A percentile compares a stretch with the other conserved stretches of the same genome.
Conservation (phyloP, 2,113 vertebrate species). For the Crotalus viridis region DNA sequence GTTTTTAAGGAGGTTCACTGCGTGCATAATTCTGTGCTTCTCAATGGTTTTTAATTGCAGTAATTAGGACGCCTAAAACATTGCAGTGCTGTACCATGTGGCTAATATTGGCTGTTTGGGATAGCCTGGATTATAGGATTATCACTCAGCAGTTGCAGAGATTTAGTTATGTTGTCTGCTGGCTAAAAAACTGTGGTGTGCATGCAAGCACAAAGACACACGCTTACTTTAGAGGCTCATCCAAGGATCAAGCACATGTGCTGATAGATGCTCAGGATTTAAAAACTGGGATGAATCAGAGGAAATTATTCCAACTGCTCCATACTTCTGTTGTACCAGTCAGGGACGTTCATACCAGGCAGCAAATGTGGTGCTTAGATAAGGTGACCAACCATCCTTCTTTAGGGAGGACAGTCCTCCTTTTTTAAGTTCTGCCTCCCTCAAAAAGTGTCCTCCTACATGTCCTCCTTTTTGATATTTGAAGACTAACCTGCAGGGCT, state of each 20-base stretch:
- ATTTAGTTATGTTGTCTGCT: conserved; percentile 54
- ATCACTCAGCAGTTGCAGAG: conserved; percentile 28
- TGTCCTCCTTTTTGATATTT: too few relatives aligned
- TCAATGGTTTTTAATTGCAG: conserved; percentile 57
- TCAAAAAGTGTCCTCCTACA: too few relatives aligned
- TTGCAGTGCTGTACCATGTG: conserved; percentile 50
- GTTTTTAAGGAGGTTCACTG: conserved; percentile 53
- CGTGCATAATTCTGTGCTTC: conserved; percentile 56
- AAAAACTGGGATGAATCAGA: conserved; percentile 55
- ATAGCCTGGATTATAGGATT: conserved; percentile 47
- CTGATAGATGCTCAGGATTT: conserved; percentile 54
- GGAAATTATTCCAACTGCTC: conserved; percentile 48
- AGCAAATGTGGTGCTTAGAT: background rate
- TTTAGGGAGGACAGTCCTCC: too few relatives aligned
- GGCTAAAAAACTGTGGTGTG: conserved; percentile 38
- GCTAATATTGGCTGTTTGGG: conserved; percentile 50
- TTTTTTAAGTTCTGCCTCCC: too few relatives aligned
- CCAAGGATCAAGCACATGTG: conserved; percentile 65
- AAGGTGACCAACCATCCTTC: too few relatives aligned
- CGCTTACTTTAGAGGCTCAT: conserved; percentile 55
- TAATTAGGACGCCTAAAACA: conserved; percentile 62
- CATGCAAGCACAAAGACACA: background rate
- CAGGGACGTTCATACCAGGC: conserved; percentile 44
- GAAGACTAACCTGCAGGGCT: too few relatives aligned
- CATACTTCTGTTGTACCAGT: conserved; percentile 31